Conservation (phyloP, 2,888 invertebrate species). For the Entomobrya multifasciata region DNA sequence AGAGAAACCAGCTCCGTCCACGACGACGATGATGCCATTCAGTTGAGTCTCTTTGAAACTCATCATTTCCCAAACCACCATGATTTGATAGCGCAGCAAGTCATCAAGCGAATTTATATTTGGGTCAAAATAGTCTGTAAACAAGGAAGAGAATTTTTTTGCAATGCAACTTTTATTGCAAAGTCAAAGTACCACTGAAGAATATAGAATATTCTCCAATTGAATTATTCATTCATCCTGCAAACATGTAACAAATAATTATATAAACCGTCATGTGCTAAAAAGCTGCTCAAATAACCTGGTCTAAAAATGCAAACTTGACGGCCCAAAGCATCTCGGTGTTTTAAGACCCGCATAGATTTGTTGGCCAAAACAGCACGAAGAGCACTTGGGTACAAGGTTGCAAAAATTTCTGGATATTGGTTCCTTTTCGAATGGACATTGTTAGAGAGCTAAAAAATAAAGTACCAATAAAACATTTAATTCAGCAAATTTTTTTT, state of each 20-base stretch:
- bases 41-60: slow-evolving; percentile 66
- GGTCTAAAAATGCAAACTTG: slow-evolving; percentile 56
- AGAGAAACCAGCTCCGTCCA: slow-evolving; percentile 65
- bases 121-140: slow-evolving; percentile 52
- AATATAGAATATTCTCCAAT: not conserved
- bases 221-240: not conserved
- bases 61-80: slow-evolving; percentile 69
- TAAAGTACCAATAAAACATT: not conserved
- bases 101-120: slow-evolving; percentile 48
- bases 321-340: slow-evolving; percentile 50
- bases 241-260: not conserved
- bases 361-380: slow-evolving; percentile 38
- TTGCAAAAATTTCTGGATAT: slow-evolving; percentile 64
- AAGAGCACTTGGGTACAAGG: slow-evolving; percentile 59
- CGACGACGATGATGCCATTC: slow-evolving; percentile 60
- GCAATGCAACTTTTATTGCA: not conserved
- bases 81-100: slow-evolving; percentile 52
- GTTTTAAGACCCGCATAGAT: slow-evolving; percentile 48
- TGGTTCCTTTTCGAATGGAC: slow-evolving; percentile 51
- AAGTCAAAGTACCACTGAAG: not conserved
- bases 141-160: slow-evolving; percentile 3
- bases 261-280: not conserved
- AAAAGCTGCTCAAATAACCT: slow-evolving; percentile 56
- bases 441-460: slow-evolving; percentile 57
- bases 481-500: no score